phyloP scores from a whole-genome alignment of 2,888 invertebrate genomes.

The Nesidiocoris tenuis region DNA sequence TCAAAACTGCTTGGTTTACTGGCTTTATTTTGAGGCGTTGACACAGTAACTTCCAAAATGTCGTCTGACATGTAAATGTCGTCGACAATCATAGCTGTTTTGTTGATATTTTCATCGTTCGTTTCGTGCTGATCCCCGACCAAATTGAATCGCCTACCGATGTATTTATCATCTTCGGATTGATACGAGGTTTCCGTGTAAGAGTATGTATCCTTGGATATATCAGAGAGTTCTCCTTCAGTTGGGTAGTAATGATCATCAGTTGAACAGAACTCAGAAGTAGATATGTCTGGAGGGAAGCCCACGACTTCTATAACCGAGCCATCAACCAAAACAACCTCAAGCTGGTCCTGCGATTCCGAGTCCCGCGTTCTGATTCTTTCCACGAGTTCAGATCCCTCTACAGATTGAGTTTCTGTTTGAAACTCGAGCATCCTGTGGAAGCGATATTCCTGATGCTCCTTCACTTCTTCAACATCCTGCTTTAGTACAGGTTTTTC shows the following conservation, averaged over 20 bases:
- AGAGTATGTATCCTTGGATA: constrained; percentile 25
- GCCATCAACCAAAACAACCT: constrained; percentile 44
- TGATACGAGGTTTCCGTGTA: constrained; percentile 25
- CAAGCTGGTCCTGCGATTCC: constrained; percentile 1
- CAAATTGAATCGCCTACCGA: constrained; percentile 2
- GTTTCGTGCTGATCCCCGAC: neutral
- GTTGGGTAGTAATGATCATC: constrained; percentile 30
- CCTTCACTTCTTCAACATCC: neutral
- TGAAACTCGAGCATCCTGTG: neutral
- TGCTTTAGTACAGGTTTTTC: neutral
- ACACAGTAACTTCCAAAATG: constrained; percentile 56
- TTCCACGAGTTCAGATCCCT: neutral
- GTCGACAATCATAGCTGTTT: constrained; percentile 49
- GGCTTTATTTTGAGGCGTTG: constrained; percentile 47
- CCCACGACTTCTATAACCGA: constrained; percentile 45
- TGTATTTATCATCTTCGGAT: constrained; percentile 20
- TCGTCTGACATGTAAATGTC: constrained; percentile 57
- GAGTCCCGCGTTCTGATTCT: neutral
- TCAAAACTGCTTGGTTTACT: constrained; percentile 22
- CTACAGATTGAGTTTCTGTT: neutral
- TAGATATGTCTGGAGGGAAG: constrained; percentile 32
- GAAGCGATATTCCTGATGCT: neutral
- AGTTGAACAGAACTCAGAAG: constrained; percentile 24
- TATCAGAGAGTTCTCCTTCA: constrained; percentile 15
- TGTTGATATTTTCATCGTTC: constrained; percentile 16